Conservation (phyloP, 2,797 vertebrate species). For the Pelochelys cantorii region DNA sequence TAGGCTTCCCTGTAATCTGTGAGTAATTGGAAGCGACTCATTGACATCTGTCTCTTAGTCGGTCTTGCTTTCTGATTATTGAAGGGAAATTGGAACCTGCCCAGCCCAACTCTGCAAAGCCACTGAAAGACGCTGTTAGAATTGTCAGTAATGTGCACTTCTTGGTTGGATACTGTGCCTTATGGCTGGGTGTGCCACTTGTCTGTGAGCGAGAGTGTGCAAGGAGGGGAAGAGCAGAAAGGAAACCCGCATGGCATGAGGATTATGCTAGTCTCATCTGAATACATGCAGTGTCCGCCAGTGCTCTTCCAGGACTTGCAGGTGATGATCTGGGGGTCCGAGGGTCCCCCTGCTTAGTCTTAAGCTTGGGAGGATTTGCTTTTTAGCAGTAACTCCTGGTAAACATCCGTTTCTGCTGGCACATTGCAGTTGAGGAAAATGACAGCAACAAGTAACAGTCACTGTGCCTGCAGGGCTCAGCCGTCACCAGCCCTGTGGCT, state of each 20-base stretch:
- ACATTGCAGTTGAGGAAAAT: background rate
- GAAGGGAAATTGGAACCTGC: background rate
- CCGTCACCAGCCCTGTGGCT: background rate
- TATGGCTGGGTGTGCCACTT: background rate
- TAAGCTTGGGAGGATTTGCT: background rate
- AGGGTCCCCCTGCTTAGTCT: background rate
- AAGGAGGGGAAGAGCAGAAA: background rate
- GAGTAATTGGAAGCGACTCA: background rate
- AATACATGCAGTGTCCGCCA: rapidly evolving
- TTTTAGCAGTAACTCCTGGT: background rate
- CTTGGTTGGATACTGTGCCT: rapidly evolving
- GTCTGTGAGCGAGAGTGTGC: rapidly evolving
- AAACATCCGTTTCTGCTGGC: background rate
- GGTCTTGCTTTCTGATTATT: slow-evolving; percentile 3
- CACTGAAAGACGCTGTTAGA: background rate
- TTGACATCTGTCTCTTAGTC: background rate
- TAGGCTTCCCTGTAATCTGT: background rate
- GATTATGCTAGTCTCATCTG: background rate
- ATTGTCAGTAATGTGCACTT: background rate
- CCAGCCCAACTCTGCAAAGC: background rate
- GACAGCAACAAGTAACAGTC: too few relatives aligned
- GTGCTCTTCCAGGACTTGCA: rapidly evolving
- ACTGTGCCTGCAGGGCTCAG: background rate
- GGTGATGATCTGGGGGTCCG: background rate
- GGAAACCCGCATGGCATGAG: background rate